Percentiles rank a stretch among this genome's conserved stretches.
These are phyloP conservation scores for Hydrochoerus hydrochaeris DNA, from an alignment of 2,113 vertebrate genomes.

Conservation along the genomic window DNA sequence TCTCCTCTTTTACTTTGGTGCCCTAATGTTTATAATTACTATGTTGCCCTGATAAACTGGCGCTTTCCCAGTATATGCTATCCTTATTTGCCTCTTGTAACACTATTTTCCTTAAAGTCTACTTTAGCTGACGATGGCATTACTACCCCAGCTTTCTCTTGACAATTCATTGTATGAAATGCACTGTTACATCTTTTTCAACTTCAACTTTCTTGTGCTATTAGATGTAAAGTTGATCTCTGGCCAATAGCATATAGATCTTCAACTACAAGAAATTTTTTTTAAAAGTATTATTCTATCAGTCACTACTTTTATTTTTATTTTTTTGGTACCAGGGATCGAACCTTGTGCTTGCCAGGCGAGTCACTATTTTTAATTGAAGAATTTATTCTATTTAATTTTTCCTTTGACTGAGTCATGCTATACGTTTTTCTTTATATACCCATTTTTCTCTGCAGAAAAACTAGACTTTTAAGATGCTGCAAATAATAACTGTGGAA, in stretches of 20 bases:
- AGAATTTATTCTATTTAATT: neutral
- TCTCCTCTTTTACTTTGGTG: neutral
- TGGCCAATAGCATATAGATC: neutral
- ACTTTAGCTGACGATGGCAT: neutral
- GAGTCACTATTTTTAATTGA: neutral
- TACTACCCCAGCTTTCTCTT: neutral
- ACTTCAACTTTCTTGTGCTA: neutral
- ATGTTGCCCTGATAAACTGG: neutral
- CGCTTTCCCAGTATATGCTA: neutral
- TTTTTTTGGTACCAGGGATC: too few relatives aligned
- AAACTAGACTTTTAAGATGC: neutral
- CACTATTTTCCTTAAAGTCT: neutral
- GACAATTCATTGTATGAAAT: neutral
- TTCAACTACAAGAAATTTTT: neutral
- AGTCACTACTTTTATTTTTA: neutral
- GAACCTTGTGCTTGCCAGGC: too few relatives aligned
- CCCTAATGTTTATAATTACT: neutral
- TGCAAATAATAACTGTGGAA: neutral
- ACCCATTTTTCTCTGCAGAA: neutral
- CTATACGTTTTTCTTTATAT: neutral
- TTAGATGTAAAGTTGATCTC: neutral
- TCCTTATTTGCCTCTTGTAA: neutral
- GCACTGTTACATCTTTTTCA: neutral
- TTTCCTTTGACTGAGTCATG: neutral
- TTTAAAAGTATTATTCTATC: neutral